Evolutionary conservation across 2,113 vertebrate species (phyloP), one percentile per base, ranked within the genome.

Genomic region (Fulica atra): DNA sequence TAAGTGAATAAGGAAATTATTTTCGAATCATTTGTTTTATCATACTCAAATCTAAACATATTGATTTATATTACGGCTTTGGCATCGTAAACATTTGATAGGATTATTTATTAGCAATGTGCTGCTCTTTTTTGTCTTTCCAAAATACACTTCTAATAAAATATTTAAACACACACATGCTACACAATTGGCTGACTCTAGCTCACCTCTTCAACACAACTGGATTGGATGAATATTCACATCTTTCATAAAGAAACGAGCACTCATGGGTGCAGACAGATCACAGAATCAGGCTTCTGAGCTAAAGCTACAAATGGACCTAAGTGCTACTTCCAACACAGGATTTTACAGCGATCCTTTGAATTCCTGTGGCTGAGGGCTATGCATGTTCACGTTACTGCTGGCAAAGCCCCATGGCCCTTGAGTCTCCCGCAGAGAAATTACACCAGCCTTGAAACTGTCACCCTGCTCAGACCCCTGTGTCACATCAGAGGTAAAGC

Each of bases 41-140:
- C 86, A 88, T 46, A 48, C 72, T 94, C 29, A 86, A 17, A 88
- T 95, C 82, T 94, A 86, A 93, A 68, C 48, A 54, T 70, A 83
- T 16, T 79, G 88, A 94, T 96, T 96, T 94, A 94, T 94, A 57
- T 96, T 79, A 85, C 57, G 61, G 72, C 36, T 95, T 92, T 95
- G 92, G 81, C 81, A 93, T 87, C 50, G 57, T 92, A 95, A 96
- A 86, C 2, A 57, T 89, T 94, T 96, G 82, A 94, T 95, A 92
- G 77, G 61, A 93, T 92, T 96, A 88, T 86, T 79, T 90, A 86
- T 94, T 94, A 91, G 93, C 79, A 92, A 38, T 36, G 15, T 66
- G 14, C 80, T 57, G 56, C 25, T 90, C 76, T 86, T 92, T 93
- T 78, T 93, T 88, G 76, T 31, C 68, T 73, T 94, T 97, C 90